Evolutionary conservation across 2,113 vertebrate species (phyloP).

Genomic region (Orycteropus afer): DNA sequence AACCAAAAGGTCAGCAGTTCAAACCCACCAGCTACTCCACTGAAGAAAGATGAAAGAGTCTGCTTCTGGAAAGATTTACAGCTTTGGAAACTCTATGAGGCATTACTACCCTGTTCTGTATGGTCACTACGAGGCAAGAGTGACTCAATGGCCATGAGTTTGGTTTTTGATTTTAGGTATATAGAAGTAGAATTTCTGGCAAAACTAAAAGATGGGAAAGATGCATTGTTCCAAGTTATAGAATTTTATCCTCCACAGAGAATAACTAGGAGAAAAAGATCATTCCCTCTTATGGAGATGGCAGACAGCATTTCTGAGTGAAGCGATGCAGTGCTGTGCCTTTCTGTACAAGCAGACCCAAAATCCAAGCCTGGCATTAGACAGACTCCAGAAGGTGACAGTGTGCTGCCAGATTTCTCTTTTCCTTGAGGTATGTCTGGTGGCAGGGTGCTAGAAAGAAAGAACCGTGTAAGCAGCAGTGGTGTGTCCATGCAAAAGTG

Average conservation of each 20-base stretch:
- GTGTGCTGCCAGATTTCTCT: constrained; percentile 73
- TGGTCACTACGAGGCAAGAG: no score
- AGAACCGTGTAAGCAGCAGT: constrained; percentile 31
- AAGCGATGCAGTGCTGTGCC: background rate
- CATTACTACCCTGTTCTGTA: no score
- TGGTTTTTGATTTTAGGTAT: no score
- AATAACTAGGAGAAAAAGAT: background rate
- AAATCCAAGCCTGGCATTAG: constrained; percentile 18
- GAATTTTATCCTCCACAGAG: constrained; percentile 31
- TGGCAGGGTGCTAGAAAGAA: constrained; percentile 58
- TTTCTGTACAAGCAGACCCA: constrained; percentile 13
- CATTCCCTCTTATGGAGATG: background rate
- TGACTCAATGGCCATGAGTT: no score
- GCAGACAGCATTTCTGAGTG: constrained; percentile 46
- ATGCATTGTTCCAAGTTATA: constrained; percentile 27
- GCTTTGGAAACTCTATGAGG: no score
- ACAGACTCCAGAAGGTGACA: constrained; percentile 55
- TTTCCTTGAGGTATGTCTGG: constrained; percentile 57
- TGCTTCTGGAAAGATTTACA: no score
- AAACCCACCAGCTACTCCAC: no score
- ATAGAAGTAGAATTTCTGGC: background rate
- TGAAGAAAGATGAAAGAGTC: no score
- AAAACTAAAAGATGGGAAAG: background rate
- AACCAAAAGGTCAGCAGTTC: no score
- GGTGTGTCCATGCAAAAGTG: constrained; percentile 41